Base-by-base conservation (phyloP, 1,140 invertebrate species). In the Danaus melanippus region DNA sequence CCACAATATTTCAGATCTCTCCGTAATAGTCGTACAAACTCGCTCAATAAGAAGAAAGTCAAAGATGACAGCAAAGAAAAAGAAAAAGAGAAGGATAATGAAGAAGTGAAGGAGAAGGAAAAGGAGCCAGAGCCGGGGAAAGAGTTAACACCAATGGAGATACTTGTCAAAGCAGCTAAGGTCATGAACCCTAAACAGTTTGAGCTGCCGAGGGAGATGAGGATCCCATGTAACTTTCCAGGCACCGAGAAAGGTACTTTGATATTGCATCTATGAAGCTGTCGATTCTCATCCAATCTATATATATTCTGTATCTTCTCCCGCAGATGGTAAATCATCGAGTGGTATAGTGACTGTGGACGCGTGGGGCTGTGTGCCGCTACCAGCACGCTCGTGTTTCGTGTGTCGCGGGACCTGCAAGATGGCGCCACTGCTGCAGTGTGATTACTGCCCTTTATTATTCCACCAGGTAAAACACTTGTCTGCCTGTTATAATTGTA, bases 391-490 rank as follows among this genome's bases (percentile, higher is more conserved):
- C 77, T 84, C 93, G 2, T 97, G 96, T 83, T 95, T 93, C 73
- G 91, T 93, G 66, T 97, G 96, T 75, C 89, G 89, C 49, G 94
- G 92, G 69, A 96, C 94, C 53, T 97, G 94, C 79, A 91, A 94
- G 51, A 88, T 90, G 47, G 95, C 93, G 0, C 93, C 95, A 12
- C 87, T 98, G 45, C 88, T 98, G 39, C 93, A 95, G 48, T 99
- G 97, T 84, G 97, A 98, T 87, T 98, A 95, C 79, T 99, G 97
- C 83, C 92, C 95, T 0, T 84, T 96, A 47, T 90, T 93, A 66
- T 98, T 94, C 82, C 97, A 98, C 84, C 89, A 95, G 87, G 85
- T 87, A 62, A 44, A 12, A 43, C 12, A 32, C 12, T 41, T 46
- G 15, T 17, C 10, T 41, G 3, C 8, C 39, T 3, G 3, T 3